A percentile compares a stretch with the other conserved stretches of the same genome.
Evolutionary conservation across 2,888 invertebrate genomes (phyloP).

Genomic region (Clitarchus hookeri): DNA sequence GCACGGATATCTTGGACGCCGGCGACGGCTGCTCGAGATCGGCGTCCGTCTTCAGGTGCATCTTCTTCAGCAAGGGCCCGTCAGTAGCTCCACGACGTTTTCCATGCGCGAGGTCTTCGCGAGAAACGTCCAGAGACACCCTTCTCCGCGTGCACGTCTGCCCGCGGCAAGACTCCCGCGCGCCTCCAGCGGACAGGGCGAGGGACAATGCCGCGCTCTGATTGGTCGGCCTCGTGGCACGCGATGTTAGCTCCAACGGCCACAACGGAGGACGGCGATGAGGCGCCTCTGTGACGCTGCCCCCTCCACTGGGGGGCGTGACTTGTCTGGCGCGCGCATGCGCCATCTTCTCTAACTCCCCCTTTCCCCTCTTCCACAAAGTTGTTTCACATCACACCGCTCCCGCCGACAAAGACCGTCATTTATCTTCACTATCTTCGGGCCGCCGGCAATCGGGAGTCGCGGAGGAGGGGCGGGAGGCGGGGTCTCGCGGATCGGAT

Average conservation of each 20-base stretch:
- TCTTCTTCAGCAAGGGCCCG: neutral
- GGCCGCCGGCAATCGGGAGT: neutral
- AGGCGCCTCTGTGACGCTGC: neutral
- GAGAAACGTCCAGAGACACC: too few relatives aligned
- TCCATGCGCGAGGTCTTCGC: neutral
- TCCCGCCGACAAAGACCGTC: constrained; percentile 14
- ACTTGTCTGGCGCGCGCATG: neutral
- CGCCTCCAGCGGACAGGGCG: neutral
- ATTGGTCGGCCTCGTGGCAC: neutral
- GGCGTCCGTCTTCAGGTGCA: neutral
- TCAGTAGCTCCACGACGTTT: neutral
- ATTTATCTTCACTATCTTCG: neutral
- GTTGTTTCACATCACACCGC: too few relatives aligned
- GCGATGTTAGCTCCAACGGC: too few relatives aligned
- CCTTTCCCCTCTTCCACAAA: neutral
- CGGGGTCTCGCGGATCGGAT: neutral
- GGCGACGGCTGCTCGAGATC: neutral
- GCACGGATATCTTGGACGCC: constrained; percentile 20
- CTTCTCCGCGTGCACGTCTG: too few relatives aligned
- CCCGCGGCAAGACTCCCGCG: neutral
- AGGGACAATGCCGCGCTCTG: neutral
- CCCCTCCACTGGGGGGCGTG: neutral
- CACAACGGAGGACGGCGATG: too few relatives aligned
- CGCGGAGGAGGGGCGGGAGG: neutral
- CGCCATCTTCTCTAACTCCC: neutral